phyloP scores from a whole-genome alignment of 37 sponge, comb jelly and placozoan species.

The Halichondria panicea region DNA sequence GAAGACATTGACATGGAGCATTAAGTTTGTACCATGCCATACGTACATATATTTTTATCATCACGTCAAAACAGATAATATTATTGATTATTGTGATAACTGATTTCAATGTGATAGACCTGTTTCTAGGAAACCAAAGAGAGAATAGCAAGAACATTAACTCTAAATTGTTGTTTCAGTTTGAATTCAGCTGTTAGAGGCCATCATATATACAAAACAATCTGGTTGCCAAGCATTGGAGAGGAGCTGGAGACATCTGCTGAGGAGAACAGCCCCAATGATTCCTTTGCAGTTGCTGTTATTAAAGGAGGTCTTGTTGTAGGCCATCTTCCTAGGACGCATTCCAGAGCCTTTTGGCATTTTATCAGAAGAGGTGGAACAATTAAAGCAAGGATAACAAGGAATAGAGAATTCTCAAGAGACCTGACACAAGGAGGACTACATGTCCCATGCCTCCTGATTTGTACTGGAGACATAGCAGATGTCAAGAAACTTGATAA shows the following conservation, averaged over 20 bases:
- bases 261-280: neutral
- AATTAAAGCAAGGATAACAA: neutral
- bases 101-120: neutral
- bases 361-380: slow-evolving; percentile 14
- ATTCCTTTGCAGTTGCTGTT: neutral
- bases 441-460: slow-evolving; percentile 11
- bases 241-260: neutral
- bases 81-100: no score
- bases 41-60: no score
- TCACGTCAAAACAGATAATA: no score
- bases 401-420: neutral
- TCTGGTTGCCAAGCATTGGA: neutral
- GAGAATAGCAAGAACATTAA: neutral
- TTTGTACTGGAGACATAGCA: neutral
- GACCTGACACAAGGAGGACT: slow-evolving; percentile 24
- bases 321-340: slow-evolving; percentile 9
- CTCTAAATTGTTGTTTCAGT: neutral
- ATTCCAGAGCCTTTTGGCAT: neutral
- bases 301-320: neutral
- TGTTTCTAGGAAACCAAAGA: neutral
- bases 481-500: neutral
- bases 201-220: neutral
- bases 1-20: neutral
- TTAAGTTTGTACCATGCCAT: no score
- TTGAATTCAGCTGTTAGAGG: neutral